phyloP scores from a whole-genome alignment of 2,888 invertebrate species.

The Holacanthella duospinosa region DNA sequence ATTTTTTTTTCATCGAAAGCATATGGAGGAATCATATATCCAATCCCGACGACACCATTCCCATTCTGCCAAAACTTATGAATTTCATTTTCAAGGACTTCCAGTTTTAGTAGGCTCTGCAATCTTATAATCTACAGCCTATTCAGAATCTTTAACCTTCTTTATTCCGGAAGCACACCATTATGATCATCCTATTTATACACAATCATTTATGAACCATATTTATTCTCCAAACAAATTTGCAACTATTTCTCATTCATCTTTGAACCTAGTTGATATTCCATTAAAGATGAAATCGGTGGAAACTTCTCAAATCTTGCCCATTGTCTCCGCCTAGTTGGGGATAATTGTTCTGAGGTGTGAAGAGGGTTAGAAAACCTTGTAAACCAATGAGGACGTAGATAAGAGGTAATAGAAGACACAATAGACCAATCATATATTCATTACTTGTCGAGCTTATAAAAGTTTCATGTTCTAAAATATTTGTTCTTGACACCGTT shows the following conservation, averaged over 20 bases:
- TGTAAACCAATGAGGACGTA: neutral
- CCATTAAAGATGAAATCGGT: too few relatives aligned
- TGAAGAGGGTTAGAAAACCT: neutral
- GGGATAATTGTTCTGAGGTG: neutral
- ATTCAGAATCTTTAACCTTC: too few relatives aligned
- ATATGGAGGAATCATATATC: too few relatives aligned
- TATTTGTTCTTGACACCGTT: too few relatives aligned
- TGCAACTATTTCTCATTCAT: too few relatives aligned
- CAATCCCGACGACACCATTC: too few relatives aligned
- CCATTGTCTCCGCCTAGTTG: neutral
- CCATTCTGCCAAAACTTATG: too few relatives aligned
- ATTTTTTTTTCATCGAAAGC: neutral
- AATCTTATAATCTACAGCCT: neutral
- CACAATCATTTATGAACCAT: too few relatives aligned
- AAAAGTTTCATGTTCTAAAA: neutral
- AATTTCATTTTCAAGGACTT: too few relatives aligned
- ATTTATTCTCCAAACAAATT: too few relatives aligned
- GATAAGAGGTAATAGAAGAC: neutral
- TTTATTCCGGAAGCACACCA: neutral
- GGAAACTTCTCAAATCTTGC: neutral
- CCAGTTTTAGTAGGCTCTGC: neutral
- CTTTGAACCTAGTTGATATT: too few relatives aligned
- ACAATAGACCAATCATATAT: neutral
- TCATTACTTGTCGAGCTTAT: neutral
- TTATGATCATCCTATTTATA: neutral